Conservation (phyloP, 2,113 vertebrate species). For the Anhinga rufa region DNA sequence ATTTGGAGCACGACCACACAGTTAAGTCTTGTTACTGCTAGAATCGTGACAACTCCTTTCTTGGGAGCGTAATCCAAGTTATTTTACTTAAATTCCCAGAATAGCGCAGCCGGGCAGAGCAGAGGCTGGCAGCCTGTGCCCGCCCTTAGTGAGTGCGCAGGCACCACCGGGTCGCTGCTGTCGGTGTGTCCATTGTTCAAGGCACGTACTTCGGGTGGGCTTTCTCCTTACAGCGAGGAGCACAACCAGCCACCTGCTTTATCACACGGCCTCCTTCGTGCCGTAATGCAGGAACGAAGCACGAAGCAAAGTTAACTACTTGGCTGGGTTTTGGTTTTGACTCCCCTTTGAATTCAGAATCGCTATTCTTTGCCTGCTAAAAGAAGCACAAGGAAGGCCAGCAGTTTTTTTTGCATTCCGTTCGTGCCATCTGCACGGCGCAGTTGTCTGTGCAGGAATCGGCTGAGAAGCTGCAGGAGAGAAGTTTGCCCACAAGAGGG, state of each 20-base stretch:
- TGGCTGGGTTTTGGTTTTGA: neutral
- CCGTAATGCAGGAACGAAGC: neutral
- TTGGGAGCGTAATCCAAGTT: neutral
- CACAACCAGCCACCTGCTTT: neutral
- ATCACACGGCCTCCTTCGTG: neutral
- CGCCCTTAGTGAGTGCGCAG: neutral
- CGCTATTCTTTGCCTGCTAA: neutral
- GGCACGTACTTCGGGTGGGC: neutral
- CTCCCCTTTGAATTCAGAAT: neutral
- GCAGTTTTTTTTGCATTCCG: neutral
- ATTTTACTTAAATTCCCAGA: neutral
- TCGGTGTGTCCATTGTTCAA: accelerated
- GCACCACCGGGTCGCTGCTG: neutral
- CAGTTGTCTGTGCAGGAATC: neutral
- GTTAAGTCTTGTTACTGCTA: neutral
- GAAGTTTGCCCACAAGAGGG: conserved; percentile 46
- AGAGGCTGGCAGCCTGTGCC: neutral
- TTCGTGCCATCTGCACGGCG: neutral
- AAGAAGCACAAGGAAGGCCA: neutral
- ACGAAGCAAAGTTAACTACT: neutral
- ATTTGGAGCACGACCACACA: neutral
- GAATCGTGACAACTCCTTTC: neutral
- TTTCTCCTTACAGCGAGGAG: neutral
- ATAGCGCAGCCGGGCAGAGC: neutral
- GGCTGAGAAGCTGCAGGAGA: neutral